These are phyloP conservation scores for Chlorops oryzae DNA, from an alignment of 1,140 invertebrate genomes.

Conservation along the genomic window DNA sequence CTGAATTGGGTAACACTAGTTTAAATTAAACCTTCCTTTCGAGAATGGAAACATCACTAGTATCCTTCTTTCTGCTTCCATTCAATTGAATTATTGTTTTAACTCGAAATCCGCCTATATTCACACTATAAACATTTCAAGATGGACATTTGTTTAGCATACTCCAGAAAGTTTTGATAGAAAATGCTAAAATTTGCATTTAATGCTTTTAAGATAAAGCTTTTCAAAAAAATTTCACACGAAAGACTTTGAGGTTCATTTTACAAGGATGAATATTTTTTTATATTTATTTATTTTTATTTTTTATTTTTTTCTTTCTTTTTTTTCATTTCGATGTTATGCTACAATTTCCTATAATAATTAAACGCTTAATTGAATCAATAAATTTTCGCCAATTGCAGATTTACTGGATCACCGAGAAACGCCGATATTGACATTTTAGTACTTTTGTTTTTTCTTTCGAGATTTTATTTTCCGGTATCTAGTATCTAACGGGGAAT, in stretches of 20 bases:
- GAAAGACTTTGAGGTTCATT: neutral
- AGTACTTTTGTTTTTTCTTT: slow-evolving; percentile 40
- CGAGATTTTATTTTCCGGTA: slow-evolving; percentile 1
- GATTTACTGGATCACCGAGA: slow-evolving; percentile 82
- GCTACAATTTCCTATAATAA: neutral
- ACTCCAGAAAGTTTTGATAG: too few species aligned
- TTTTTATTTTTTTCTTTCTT: neutral
- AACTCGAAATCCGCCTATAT: too few species aligned
- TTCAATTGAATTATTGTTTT: too few species aligned
- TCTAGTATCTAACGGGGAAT: too few species aligned
- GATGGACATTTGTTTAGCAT: too few species aligned
- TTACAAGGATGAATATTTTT: neutral
- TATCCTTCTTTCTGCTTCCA: too few species aligned
- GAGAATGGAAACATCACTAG: too few species aligned
- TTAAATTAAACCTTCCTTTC: too few species aligned
- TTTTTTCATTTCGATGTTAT: neutral
- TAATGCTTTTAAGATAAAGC: too few species aligned
- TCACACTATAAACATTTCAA: too few species aligned
- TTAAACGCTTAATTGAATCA: neutral
- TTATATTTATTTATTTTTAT: slow-evolving; percentile 1
- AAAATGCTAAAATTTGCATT: too few species aligned
- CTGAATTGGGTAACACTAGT: too few species aligned
- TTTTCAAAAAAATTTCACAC: neutral
- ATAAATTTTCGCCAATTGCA: slow-evolving; percentile 51
- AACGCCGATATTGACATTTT: slow-evolving; percentile 82